Evolutionary conservation across 2,888 invertebrate genomes (phyloP), one percentile per base, ranked within the genome.

Genomic region (Lutraria lutraria): DNA sequence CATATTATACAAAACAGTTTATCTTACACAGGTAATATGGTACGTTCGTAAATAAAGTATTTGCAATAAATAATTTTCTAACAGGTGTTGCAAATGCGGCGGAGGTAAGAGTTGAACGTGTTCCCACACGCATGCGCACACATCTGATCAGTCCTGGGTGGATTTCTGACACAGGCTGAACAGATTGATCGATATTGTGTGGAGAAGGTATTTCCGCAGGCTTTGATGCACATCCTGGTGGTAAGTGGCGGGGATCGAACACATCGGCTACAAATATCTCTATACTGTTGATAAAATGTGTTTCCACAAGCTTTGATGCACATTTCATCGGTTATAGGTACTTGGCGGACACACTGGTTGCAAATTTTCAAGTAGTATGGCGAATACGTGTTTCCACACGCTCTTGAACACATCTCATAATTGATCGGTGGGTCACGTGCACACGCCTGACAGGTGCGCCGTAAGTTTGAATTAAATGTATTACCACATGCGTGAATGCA

Each of bases 241-340:
- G 87, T 87, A 8, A 82, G 8, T n/a, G 87, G 87, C 16, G 83
- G 83, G 29, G n/a, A 29, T 29, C 21, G 21, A 6, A 87, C 83
- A 21, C 87, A 87, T 1, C 43, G 16, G n/a, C 34, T 15, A 25
- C 87, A 87, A 19, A 87, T 87, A 19, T 16, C 12, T 83, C 72
- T 29, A 56, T 52, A 87, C 2, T 83, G 53, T 21, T 68, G 21
- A 12, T 54, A 76, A 53, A 83, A 82, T 6, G 87, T 87, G 52
- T 87, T 87, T 16, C 87, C 87, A 34, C 87, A 87, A 21, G 87
- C 82, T 19, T 87, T 72, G 29, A 83, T 83, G 68, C 87, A 87
- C 87, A 87, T 87, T n/a, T 34, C 53, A 19, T 81, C 86, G 15
- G 82, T 25, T 16, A 72, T 21, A 53, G 72, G 52, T 43, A 68